Percentiles rank a stretch among this genome's conserved stretches.
These are phyloP conservation scores for Propithecus coquereli DNA, from an alignment of 2,113 vertebrate genomes.

Conservation along the genomic window DNA sequence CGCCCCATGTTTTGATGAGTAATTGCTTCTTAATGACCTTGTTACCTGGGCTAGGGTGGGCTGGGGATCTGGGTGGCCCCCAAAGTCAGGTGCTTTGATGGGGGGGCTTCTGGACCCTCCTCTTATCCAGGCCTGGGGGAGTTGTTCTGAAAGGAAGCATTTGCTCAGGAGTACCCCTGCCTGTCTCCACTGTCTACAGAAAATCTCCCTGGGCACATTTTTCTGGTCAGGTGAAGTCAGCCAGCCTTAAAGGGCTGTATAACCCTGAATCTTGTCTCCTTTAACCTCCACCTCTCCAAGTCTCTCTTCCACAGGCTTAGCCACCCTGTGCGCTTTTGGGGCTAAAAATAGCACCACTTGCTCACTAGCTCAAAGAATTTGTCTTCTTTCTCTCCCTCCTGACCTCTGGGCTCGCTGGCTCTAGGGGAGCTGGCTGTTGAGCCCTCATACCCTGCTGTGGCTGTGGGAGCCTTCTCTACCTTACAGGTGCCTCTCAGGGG, in stretches of 20 bases:
- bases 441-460: neutral
- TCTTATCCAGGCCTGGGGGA: neutral
- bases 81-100: neutral
- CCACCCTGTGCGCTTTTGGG: constrained; percentile 48
- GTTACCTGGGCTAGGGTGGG: neutral
- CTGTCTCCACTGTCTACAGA: neutral
- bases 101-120: neutral
- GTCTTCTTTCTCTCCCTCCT: constrained; percentile 43
- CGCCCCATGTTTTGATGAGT: neutral
- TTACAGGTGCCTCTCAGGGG: neutral
- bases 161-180: neutral
- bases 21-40: constrained; percentile 61
- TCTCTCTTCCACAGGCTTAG: constrained; percentile 39
- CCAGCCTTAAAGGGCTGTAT: constrained; percentile 14
- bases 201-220: constrained; percentile 10
- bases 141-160: neutral
- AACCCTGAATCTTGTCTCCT: constrained; percentile 17
- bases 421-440: constrained; percentile 4
- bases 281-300: constrained; percentile 17
- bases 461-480: neutral
- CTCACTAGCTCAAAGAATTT: constrained; percentile 62
- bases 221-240: constrained; percentile 29
- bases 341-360: constrained; percentile 73
- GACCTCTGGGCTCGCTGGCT: constrained; percentile 43
- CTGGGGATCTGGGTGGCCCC: neutral